Evolutionary conservation across 2,888 invertebrate genomes (phyloP).

Genomic region (Hemithea aestivaria): DNA sequence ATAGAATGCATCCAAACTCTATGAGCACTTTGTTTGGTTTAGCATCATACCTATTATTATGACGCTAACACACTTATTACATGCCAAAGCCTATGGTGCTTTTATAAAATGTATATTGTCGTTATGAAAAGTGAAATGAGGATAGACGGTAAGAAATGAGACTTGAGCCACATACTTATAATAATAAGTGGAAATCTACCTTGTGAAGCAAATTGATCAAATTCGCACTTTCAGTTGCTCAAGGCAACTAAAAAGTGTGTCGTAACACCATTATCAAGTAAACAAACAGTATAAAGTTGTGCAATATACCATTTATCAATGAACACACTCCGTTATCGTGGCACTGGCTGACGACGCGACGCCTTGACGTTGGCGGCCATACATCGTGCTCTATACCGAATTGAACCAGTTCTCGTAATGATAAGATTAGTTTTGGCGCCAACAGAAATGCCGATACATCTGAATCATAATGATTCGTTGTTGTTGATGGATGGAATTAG

Average conservation of each 20-base stretch:
- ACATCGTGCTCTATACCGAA: constrained; percentile 16
- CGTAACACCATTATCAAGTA: constrained; percentile 34
- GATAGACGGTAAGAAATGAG: too few species aligned
- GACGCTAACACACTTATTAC: too few species aligned
- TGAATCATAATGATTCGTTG: constrained; percentile 6
- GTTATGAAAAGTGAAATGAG: too few species aligned
- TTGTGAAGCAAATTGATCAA: too few species aligned
- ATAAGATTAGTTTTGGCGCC: constrained; percentile 63
- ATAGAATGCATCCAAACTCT: constrained; percentile 15
- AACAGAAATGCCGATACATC: constrained; percentile 18
- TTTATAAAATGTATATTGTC: too few species aligned
- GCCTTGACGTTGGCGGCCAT: constrained; percentile 41
- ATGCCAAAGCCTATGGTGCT: too few species aligned
- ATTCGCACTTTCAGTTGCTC: too few species aligned
- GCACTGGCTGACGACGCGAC: constrained; percentile 7
- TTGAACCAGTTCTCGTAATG: constrained; percentile 56
- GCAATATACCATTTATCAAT: constrained; percentile 42
- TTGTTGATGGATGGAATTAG: constrained; percentile 1
- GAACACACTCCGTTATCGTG: constrained; percentile 42
- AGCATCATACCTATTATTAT: too few species aligned
- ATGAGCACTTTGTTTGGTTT: constrained; percentile 15
- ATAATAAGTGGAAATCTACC: too few species aligned
- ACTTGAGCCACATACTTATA: too few species aligned
- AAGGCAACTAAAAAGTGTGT: constrained; percentile 3
- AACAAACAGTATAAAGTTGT: constrained; percentile 37